Evolutionary conservation across 2,888 invertebrate species (phyloP).

Genomic region (Amitus sp.): DNA sequence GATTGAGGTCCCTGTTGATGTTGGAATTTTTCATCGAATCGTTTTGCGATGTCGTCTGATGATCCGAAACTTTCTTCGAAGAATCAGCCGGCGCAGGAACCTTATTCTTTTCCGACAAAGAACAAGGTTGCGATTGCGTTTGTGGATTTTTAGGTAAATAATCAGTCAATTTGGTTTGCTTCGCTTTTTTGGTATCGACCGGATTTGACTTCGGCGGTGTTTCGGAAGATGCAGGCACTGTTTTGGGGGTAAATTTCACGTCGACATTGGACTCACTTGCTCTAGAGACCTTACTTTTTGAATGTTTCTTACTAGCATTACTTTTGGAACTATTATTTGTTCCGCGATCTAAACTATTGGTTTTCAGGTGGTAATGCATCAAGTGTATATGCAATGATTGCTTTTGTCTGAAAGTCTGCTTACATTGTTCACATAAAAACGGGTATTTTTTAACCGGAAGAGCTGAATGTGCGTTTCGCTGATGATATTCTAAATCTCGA

Average conservation of each 20-base stretch:
- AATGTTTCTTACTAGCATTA: no score
- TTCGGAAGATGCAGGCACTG: not conserved
- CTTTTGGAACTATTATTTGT: no score
- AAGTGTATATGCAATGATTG: not conserved
- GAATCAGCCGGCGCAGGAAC: not conserved
- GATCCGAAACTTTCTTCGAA: not conserved
- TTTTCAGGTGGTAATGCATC: not conserved
- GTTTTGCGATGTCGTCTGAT: not conserved
- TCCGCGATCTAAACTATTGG: no score
- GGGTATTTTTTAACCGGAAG: not conserved
- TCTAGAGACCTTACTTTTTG: no score
- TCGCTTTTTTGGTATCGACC: not conserved
- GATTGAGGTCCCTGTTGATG: not conserved
- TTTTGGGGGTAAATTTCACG: not conserved
- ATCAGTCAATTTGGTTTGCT: slow-evolving; percentile 27
- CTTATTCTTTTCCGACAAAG: not conserved
- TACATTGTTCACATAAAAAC: not conserved
- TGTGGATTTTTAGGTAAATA: slow-evolving; percentile 3
- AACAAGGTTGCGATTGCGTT: not conserved
- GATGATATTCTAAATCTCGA: not conserved
- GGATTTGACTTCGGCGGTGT: not conserved
- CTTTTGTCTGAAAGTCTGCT: not conserved
- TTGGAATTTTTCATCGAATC: not conserved
- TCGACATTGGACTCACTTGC: not conserved
- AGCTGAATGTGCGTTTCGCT: not conserved